phyloP scores from a whole-genome alignment of 2,888 invertebrate species.

The Luffia ferchaultella region DNA sequence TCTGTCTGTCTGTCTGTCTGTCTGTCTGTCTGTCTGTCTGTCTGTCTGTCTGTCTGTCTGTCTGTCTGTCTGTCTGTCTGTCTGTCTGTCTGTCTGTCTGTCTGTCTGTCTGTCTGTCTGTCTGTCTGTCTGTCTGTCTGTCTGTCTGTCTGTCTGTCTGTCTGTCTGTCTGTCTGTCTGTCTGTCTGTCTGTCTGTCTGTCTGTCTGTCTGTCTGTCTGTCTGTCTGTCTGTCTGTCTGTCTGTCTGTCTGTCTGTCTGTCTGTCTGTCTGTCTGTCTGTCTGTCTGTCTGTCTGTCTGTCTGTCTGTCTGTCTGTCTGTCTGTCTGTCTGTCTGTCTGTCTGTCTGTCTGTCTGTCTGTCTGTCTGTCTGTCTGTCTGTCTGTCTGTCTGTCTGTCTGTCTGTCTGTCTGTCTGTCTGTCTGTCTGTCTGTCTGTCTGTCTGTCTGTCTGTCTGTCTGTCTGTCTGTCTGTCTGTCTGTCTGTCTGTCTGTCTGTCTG shows the following conservation, averaged over 20 bases:
- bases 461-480: slow-evolving; percentile 13
- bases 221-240: background rate
- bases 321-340: too few species aligned
- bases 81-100: background rate
- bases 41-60: slow-evolving; percentile 14
- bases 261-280: too few species aligned
- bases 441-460: slow-evolving; percentile 15
- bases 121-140: slow-evolving; percentile 1
- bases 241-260: slow-evolving; percentile 1
- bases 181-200: slow-evolving; percentile 11
- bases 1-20: slow-evolving; percentile 3
- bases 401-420: slow-evolving; percentile 15
- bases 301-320: background rate
- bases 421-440: slow-evolving; percentile 15
- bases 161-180: slow-evolving; percentile 15
- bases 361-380: too few species aligned
- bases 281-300: background rate
- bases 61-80: slow-evolving; percentile 9
- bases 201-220: background rate
- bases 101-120: background rate
- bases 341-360: too few species aligned
- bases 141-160: slow-evolving; percentile 3
- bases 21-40: slow-evolving; percentile 15
- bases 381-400: too few species aligned
- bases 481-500: slow-evolving; percentile 14